Evolutionary conservation across 2,888 invertebrate species (phyloP).

Genomic region (Drosophila aldrichi): DNA sequence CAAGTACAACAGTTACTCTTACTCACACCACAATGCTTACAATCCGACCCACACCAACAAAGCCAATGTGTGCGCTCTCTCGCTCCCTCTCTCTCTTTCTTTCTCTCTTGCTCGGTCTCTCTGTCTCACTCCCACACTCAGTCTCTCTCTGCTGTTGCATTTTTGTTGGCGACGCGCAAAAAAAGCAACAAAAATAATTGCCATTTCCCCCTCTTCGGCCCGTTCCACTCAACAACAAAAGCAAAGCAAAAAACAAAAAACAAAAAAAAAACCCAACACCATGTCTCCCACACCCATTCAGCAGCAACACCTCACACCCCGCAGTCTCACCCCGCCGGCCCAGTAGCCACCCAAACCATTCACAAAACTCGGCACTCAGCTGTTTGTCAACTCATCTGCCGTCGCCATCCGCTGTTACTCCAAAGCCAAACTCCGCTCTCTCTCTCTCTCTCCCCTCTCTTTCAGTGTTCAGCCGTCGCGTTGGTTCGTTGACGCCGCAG

Average conservation of each 20-base stretch:
- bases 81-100: neutral
- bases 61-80: conserved; percentile 31
- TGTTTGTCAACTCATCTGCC: conserved; percentile 82
- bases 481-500: conserved; percentile 72
- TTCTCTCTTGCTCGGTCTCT: neutral
- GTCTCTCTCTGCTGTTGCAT: conserved; percentile 41
- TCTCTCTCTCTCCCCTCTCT: neutral
- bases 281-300: conserved; percentile 14
- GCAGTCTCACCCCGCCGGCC: conserved; percentile 21
- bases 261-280: conserved; percentile 3
- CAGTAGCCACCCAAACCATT: conserved; percentile 62
- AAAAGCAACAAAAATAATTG: conserved; percentile 79
- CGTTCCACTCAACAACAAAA: neutral
- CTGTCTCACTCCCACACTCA: neutral
- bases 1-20: conserved; percentile 33
- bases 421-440: conserved; percentile 10
- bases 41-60: conserved; percentile 28
- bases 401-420: conserved; percentile 73
- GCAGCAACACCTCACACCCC: conserved; percentile 40
- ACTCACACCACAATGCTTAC: conserved; percentile 17
- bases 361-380: conserved; percentile 79
- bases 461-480: conserved; percentile 26
- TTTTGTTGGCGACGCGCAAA: conserved; percentile 67
- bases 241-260: neutral
- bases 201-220: conserved; percentile 34